Conservation (phyloP, 2,797 vertebrate genomes). For the Thripadectes ignobilis region DNA sequence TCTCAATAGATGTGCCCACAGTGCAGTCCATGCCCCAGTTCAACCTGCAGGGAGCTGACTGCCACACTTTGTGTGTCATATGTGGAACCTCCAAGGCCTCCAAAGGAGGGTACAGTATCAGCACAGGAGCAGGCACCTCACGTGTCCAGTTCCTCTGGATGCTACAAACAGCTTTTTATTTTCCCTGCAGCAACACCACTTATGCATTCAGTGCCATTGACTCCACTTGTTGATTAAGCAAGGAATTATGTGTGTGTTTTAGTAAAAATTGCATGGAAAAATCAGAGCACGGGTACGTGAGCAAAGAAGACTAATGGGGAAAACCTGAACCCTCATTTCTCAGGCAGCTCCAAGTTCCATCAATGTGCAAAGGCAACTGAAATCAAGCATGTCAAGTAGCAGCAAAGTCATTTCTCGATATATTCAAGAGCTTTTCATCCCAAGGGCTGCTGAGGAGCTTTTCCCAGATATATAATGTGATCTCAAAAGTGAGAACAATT, state of each 20-base stretch:
- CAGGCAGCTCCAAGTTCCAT: neutral
- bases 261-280: neutral
- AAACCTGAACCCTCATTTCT: neutral
- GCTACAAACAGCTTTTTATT: neutral
- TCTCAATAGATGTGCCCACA: neutral
- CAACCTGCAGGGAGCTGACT: neutral
- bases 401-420: neutral
- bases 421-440: neutral
- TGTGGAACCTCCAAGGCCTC: neutral
- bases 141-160: neutral
- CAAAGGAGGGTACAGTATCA: rapidly evolving
- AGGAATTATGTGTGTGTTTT: neutral
- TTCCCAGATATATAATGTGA: neutral
- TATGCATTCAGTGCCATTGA: neutral
- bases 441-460: neutral
- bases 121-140: neutral
- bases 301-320: neutral
- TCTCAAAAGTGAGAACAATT: neutral
- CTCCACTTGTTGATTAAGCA: neutral
- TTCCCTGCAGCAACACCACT: neutral
- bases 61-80: neutral
- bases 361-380: neutral
- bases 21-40: neutral
- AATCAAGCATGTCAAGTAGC: neutral
- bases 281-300: neutral